phyloP scores from a whole-genome alignment of 2,797 vertebrate species.

The Psittacula derbiana region DNA sequence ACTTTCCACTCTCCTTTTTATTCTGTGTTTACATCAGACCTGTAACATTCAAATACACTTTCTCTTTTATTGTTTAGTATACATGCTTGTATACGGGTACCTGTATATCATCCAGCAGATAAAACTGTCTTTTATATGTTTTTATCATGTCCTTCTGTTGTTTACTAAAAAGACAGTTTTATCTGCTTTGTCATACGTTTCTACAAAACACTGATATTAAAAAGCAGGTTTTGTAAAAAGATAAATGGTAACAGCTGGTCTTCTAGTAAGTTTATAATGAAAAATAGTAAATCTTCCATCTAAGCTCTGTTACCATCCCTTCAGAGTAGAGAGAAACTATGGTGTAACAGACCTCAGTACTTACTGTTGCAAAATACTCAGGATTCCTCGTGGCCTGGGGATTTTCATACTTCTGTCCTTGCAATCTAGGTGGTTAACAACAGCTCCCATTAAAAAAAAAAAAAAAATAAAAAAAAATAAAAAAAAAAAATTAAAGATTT shows the following conservation, averaged over 20 bases:
- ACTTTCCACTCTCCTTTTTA: constrained; percentile 58
- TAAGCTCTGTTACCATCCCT: not conserved
- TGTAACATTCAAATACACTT: constrained; percentile 19
- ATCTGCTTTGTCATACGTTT: constrained; percentile 43
- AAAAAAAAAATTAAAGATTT: not conserved
- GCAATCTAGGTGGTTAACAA: not conserved
- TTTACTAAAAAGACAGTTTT: constrained; percentile 61
- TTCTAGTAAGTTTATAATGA: constrained; percentile 5
- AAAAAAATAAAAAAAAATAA: not conserved
- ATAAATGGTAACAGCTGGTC: constrained; percentile 38
- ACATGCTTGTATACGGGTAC: constrained; percentile 36
- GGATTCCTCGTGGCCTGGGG: not conserved
- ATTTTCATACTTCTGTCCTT: constrained; percentile 22
- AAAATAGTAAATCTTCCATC: constrained; percentile 51
- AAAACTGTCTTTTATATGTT: constrained; percentile 59
- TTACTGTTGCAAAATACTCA: constrained; percentile 26
- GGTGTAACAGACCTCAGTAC: constrained; percentile 3
- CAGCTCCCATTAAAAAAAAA: constrained; percentile 21
- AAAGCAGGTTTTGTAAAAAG: constrained; percentile 23
- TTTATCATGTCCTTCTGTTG: constrained; percentile 54
- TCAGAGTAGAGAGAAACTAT: not conserved
- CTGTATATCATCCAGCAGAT: constrained; percentile 51
- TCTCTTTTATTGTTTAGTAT: constrained; percentile 31
- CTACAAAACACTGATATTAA: constrained; percentile 21
- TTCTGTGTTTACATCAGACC: constrained; percentile 55